Evolutionary conservation across 2,113 vertebrate species (phyloP), one percentile per base, ranked within the genome.

Genomic region (Arenaria interpres): DNA sequence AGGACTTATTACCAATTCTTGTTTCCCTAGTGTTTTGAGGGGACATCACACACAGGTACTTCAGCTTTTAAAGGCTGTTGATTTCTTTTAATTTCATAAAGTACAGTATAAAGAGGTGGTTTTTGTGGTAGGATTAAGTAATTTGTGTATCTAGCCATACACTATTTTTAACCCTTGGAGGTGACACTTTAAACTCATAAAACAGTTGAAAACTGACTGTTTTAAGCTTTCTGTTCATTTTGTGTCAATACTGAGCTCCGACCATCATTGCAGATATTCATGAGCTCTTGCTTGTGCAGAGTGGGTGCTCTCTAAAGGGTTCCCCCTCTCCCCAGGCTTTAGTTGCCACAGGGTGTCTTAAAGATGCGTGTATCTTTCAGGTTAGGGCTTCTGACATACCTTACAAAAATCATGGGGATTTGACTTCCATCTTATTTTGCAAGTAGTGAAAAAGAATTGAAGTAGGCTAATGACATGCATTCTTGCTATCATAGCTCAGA

Each of bases 401-500:
- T 72, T 93, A 25, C 46, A 62, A 46, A 92, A 93, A 74, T 78
- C 68, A 23, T 6, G 73, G 72, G 46, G n/a, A 33, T 86, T 91
- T 91, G 66, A 39, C 21, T 77, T 89, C 37, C 20, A 60, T 43
- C 1, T 1, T 88, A 14, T 33, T 94, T 85, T 91, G 66, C 85
- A 90, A 75, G 78, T 54, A 85, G 81, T 33, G 62, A 12, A 79
- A 79, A 53, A 89, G 62, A 87, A 73, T 9, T 56, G 50, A 94
- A 89, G 54, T 93, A 89, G 93, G 71, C 50, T 85, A 93, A 85
- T 91, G 67, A 87, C 74, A 89, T 53, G 78, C 63, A 62, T 83
- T 53, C 53, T 15, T 96, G 57, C 45, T 87, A 0, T 72, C 2
- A 2, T 68, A 85, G 46, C 74, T 85, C 53, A 89, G 85, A 39